These are phyloP conservation scores for Gymnocypris eckloni DNA, from an alignment of 2,797 vertebrate species.

Conservation along the genomic window DNA sequence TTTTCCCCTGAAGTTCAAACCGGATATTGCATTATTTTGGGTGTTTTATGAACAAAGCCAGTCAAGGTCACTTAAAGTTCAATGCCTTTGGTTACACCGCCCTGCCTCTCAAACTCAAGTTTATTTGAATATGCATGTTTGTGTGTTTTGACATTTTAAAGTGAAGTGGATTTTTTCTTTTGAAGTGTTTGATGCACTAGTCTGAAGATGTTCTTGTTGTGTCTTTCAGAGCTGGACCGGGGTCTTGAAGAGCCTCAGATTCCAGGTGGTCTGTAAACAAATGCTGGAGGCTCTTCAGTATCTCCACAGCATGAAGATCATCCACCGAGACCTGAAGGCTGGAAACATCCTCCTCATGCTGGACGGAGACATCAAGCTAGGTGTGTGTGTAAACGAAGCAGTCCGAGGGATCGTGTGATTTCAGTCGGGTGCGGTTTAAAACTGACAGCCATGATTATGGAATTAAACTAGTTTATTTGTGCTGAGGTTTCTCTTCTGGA, in stretches of 20 bases:
- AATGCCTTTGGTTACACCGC: not conserved
- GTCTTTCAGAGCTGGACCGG: constrained; percentile 87
- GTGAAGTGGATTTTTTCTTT: not conserved
- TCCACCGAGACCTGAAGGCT: constrained; percentile 97
- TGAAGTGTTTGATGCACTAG: not conserved
- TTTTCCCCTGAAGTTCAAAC: not conserved
- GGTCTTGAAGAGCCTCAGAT: constrained; percentile 93
- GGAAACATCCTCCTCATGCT: constrained; percentile 94
- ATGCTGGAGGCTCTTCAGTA: constrained; percentile 93
- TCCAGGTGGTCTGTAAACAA: constrained; percentile 90
- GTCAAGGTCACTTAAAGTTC: constrained; percentile 20
- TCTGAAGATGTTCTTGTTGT: not conserved
- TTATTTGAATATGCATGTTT: not conserved
- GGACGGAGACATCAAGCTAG: constrained; percentile 94
- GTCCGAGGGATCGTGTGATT: not conserved
- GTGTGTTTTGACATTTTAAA: not conserved
- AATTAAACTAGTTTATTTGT: not conserved
- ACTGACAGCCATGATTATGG: not conserved
- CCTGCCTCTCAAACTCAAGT: not conserved
- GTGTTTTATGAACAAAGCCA: not conserved
- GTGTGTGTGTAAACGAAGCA: constrained; percentile 72
- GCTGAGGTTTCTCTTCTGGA: not conserved
- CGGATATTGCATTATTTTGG: constrained; percentile 30
- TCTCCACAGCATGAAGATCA: constrained; percentile 94
- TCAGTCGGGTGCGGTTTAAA: not conserved